Conservation (phyloP, 2,888 invertebrate species). For the Melipona bicolor region DNA sequence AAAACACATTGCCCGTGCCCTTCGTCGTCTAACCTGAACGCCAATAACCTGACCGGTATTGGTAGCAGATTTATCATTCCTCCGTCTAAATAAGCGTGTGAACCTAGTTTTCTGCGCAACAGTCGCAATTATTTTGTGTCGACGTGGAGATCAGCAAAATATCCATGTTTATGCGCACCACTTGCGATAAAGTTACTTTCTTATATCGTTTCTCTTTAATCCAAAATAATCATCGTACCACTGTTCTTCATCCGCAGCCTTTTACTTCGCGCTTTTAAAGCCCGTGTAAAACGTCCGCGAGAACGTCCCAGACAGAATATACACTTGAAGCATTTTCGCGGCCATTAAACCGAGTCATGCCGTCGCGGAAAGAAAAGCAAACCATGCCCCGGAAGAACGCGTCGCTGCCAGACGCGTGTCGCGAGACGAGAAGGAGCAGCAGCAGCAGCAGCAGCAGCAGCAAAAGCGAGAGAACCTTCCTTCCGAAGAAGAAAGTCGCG, state of each 20-base stretch:
- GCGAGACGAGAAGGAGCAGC: not conserved
- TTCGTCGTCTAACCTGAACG: slow-evolving; percentile 44
- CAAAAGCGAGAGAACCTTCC: slow-evolving; percentile 16
- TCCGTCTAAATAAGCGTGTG: slow-evolving; percentile 54
- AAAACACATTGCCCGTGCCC: slow-evolving; percentile 26
- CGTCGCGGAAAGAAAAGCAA: slow-evolving; percentile 21
- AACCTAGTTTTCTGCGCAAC: slow-evolving; percentile 41
- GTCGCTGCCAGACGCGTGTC: slow-evolving; percentile 9
- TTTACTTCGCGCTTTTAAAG: not conserved
- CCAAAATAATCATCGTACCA: not conserved
- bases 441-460: not conserved
- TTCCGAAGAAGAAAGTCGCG: slow-evolving; percentile 49
- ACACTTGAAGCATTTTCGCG: slow-evolving; percentile 43
- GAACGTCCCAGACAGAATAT: not conserved
- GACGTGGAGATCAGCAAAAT: too few relatives aligned
- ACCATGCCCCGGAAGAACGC: slow-evolving; percentile 34
- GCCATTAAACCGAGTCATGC: slow-evolving; percentile 45
- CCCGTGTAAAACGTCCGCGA: not conserved
- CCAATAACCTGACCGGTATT: slow-evolving; percentile 48
- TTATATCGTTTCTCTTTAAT: not conserved
- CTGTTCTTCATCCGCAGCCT: not conserved
- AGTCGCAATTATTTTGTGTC: not conserved
- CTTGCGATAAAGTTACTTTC: not conserved
- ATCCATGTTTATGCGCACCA: not conserved
- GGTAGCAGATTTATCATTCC: slow-evolving; percentile 57